A percentile compares a stretch with the other conserved stretches of the same genome.
These are phyloP conservation scores for Yponomeuta evonymella DNA, from an alignment of 2,888 invertebrate genomes.

Conservation along the genomic window DNA sequence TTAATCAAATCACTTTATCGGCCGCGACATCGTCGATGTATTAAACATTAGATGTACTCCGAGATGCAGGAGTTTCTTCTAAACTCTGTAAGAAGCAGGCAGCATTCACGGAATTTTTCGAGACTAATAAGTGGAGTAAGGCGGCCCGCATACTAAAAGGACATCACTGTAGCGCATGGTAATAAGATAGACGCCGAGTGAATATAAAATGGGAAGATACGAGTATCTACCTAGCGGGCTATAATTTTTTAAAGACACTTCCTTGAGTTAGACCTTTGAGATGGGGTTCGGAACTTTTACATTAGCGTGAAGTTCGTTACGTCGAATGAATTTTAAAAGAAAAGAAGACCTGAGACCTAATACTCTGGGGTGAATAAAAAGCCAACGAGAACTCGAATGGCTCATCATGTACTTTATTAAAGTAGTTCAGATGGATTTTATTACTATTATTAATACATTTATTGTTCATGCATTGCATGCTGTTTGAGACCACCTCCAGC, in stretches of 20 bases:
- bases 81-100: conserved; percentile 45
- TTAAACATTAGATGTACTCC: conserved; percentile 67
- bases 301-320: not conserved
- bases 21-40: conserved; percentile 72
- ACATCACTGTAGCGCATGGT: conserved; percentile 55
- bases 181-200: conserved; percentile 57
- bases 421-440: too few relatives aligned
- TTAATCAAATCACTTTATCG: conserved; percentile 73
- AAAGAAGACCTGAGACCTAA: not conserved
- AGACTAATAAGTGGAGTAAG: conserved; percentile 70
- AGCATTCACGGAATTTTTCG: conserved; percentile 61
- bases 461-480: too few relatives aligned
- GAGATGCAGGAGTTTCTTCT: conserved; percentile 57
- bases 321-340: not conserved
- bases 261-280: conserved; percentile 8
- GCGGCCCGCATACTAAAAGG: conserved; percentile 67
- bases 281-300: conserved; percentile 1
- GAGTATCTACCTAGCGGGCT: conserved; percentile 32
- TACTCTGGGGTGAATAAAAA: not conserved
- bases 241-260: conserved; percentile 44
- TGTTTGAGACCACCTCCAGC: too few relatives aligned
- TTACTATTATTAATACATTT: too few relatives aligned
- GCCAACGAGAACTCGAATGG: not conserved
- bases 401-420: too few relatives aligned
- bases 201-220: conserved; percentile 58